Percentiles rank a stretch among this genome's conserved stretches.
phyloP scores from a whole-genome alignment of 2,888 invertebrate genomes.

The Mactromeris polynyma region DNA sequence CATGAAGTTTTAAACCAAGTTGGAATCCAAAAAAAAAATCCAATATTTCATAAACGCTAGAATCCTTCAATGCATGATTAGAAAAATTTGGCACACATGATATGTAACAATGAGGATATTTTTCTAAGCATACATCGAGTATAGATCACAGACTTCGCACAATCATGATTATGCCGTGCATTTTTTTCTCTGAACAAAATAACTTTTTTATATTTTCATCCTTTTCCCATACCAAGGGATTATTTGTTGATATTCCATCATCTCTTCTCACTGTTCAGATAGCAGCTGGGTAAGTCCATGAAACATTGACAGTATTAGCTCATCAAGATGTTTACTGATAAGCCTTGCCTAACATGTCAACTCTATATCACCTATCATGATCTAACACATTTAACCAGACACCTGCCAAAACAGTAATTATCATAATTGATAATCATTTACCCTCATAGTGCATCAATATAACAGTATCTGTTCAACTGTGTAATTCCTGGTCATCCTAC shows the following conservation, averaged over 20 bases:
- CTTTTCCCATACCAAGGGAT: slow-evolving; percentile 21
- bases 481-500: no score
- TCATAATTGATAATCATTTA: slow-evolving; percentile 33
- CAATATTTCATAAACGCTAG: no score
- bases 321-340: slow-evolving; percentile 36
- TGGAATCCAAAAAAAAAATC: no score
- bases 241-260: slow-evolving; percentile 25
- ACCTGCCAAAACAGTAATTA: slow-evolving; percentile 51
- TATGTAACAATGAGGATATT: neutral
- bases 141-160: neutral
- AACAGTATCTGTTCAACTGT: neutral
- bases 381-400: slow-evolving; percentile 51
- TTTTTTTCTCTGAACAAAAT: neutral
- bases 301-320: slow-evolving; percentile 33
- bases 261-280: neutral
- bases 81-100: neutral
- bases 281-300: neutral
- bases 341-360: slow-evolving; percentile 46
- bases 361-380: slow-evolving; percentile 34
- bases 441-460: neutral
- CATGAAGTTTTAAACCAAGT: no score
- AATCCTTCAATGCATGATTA: no score
- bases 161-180: neutral
- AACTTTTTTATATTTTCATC: slow-evolving; percentile 19
- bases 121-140: neutral